Percentiles rank a stretch among this genome's conserved stretches.
Evolutionary conservation across 2,888 invertebrate species (phyloP).

Genomic region (Machimus rusticus): DNA sequence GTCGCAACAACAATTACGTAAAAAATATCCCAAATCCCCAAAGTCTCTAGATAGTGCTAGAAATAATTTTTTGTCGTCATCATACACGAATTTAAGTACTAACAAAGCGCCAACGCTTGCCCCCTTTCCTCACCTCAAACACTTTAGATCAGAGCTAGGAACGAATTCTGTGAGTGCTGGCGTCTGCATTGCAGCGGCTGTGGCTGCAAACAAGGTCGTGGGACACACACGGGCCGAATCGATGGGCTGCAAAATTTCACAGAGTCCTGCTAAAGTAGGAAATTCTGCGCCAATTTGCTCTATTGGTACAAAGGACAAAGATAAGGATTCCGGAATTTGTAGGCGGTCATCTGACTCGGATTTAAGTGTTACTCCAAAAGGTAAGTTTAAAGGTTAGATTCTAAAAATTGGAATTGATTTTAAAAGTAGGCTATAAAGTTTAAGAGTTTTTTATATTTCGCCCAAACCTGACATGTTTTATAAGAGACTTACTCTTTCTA

Average conservation of each 20-base stretch:
- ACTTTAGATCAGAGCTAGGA: slow-evolving; percentile 48
- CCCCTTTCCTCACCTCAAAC: slow-evolving; percentile 58
- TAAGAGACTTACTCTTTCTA: not conserved
- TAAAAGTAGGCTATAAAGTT: not conserved
- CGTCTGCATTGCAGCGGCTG: not conserved
- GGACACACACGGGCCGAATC: slow-evolving; percentile 67
- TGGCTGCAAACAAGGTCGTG: not conserved
- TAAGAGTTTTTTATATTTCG: not conserved
- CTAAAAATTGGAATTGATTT: not conserved
- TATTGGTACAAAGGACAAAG: slow-evolving; percentile 63
- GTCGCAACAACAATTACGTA: not conserved
- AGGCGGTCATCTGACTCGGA: slow-evolving; percentile 93
- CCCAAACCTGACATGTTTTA: slow-evolving; percentile 15
- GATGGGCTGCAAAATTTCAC: slow-evolving; percentile 66
- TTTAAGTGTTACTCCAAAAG: slow-evolving; percentile 91
- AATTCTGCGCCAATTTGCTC: slow-evolving; percentile 50
- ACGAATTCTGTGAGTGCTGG: slow-evolving; percentile 43
- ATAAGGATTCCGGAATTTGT: slow-evolving; percentile 67
- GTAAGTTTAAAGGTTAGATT: slow-evolving; percentile 64
- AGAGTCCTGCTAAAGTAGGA: slow-evolving; percentile 66
- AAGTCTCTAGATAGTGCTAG: slow-evolving; percentile 53
- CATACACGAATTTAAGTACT: slow-evolving; percentile 51
- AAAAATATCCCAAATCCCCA: not conserved
- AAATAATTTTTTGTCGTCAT: slow-evolving; percentile 51
- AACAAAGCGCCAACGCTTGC: slow-evolving; percentile 63